Evolutionary conservation across 2,888 invertebrate species (phyloP), one percentile per base, ranked within the genome.

Genomic region (Marasmarcha lunaedactyla): DNA sequence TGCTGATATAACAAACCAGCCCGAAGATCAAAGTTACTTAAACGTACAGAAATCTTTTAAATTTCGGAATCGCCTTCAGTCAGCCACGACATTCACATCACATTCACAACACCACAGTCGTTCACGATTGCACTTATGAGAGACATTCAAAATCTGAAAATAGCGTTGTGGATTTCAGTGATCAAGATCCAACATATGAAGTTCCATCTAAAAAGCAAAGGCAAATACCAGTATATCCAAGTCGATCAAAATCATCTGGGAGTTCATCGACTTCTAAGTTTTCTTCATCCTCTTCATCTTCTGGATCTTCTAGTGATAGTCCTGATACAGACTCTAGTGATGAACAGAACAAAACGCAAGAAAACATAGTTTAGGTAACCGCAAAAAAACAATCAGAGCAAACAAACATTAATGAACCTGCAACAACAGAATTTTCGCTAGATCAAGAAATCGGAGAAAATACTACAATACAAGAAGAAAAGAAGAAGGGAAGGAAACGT

Each of bases 401-500:
- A n/a, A n/a, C n/a, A n/a, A n/a, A n/a, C n/a, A n/a, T n/a, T n/a
- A n/a, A n/a, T n/a, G n/a, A n/a, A n/a, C n/a, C n/a, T n/a, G n/a
- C n/a, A n/a, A n/a, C n/a, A n/a, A n/a, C n/a, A n/a, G 38, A 42
- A 38, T 11, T 36, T 36, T 33, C 27, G 36, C 14, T 34, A 42
- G 40, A 38, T 38, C 42, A 42, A 42, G 40, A 40, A 40, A 15
- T 27, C 11, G 35, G 33, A 40, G 36, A 37, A 42, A 35, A 35
- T 38, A 39, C 15, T 39, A 34, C 42, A 44, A 20, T 12, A 44
- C 37, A 41, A 35, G 46, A 42, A 42, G 41, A 37, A 43, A 35
- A 36, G 33, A 36, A 33, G 30, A 45, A 41, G 30, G 46, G 45
- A 42, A 45, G 45, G 37, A 46, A 46, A 39, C 46, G 44, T 41